Base-by-base conservation (phyloP, 2,888 invertebrate genomes). In the Pseudanteris insignis region DNA sequence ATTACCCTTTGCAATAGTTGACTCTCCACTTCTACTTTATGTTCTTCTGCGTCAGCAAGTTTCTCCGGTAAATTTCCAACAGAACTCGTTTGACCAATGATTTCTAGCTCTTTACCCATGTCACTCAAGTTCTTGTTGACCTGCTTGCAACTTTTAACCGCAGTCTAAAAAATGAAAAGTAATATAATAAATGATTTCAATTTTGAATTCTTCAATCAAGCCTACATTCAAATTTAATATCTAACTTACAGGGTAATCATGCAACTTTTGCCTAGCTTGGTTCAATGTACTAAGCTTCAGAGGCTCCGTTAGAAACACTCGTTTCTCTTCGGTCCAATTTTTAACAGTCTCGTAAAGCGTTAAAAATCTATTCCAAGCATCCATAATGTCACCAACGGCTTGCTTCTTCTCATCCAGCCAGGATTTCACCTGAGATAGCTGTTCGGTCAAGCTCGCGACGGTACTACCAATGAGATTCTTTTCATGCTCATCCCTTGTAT, bases 41-140 rank as follows among this genome's bases (percentile, higher is more conserved):
- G 88, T 72, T 91, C 90, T 81, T 96, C 95, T 9, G 91, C 92
- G 75, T 91, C 88, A 71, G 91, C 89, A 72, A 96, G 85, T 78
- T 92, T 91, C 53, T 89, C 88, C 54, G 92, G 91, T 67, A 96
- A 84, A 77, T 93, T 90, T 43, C 91, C 93, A 28, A 91, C 89
- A 77, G 88, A 91, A 21, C 94, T 92, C 2, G 91, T 88, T 72
- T 90, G 89, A 67, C 89, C 88, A 65, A 95, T 92, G 54, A 87
- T 85, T 73, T 93, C 93, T 75, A 95, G 83, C 81, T 94, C 94
- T 78, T 91, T 92, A 40, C 90, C 88, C 94, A 95, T 95, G 78
- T 95, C 94, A 71, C 90, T 90, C 75, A 94, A 83, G 79, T 92
- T 90, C 81, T 93, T 93, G 66, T 89, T 88, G 76, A 91, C 90